Evolutionary conservation across 2,888 invertebrate genomes (phyloP).

Genomic region (Encarsia formosa): DNA sequence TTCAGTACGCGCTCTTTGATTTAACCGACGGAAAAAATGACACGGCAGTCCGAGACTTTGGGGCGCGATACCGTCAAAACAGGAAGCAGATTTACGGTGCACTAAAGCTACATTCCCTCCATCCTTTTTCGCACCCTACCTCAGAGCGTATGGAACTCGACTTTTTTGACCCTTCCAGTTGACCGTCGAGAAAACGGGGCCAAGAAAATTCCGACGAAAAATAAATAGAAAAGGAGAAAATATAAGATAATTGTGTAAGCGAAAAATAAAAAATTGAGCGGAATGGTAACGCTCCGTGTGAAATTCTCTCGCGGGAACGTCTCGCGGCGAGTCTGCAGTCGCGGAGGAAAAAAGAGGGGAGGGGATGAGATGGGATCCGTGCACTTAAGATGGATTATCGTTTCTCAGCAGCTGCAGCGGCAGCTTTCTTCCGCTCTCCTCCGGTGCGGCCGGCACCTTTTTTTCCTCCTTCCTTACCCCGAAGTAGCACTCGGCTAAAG

Average conservation of each 20-base stretch:
- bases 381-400: conserved; percentile 10
- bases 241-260: too few species aligned
- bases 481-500: conserved; percentile 5
- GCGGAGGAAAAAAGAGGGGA: neutral
- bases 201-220: too few species aligned
- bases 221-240: too few species aligned
- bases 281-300: neutral
- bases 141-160: too few species aligned
- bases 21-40: neutral
- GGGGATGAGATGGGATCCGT: too few species aligned
- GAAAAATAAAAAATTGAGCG: too few species aligned
- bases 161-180: too few species aligned
- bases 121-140: too few species aligned
- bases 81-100: conserved; percentile 19
- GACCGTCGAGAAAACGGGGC: too few species aligned
- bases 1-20: too few species aligned
- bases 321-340: neutral
- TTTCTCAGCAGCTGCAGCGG: neutral
- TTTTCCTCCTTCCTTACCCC: neutral
- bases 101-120: neutral
- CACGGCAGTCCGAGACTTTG: too few species aligned
- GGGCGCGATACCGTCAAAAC: conserved; percentile 9
- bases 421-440: neutral
- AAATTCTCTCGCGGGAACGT: conserved; percentile 4
- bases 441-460: neutral